phyloP scores from a whole-genome alignment of 2,113 vertebrate genomes.

The Serilophus lunatus region DNA sequence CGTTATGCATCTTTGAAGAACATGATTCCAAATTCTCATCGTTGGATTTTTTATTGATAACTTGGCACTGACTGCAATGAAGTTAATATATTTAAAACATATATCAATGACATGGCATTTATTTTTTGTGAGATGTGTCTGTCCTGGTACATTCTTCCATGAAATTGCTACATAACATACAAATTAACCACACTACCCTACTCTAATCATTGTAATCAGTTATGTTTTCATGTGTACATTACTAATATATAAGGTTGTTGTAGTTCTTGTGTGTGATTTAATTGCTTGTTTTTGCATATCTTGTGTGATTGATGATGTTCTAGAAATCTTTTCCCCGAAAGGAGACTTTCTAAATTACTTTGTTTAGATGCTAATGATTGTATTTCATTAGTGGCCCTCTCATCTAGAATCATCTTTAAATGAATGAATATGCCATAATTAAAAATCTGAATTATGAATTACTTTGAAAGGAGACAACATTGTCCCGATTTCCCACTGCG shows the following conservation, averaged over 20 bases:
- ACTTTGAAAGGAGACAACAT: conserved; percentile 97
- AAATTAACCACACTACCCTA: conserved; percentile 93
- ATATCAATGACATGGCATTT: conserved; percentile 50
- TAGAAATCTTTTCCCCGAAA: conserved; percentile 97
- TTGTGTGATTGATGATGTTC: conserved; percentile 97
- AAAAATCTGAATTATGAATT: conserved; percentile 99
- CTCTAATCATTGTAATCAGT: conserved; percentile 99
- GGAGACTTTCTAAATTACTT: conserved; percentile 99
- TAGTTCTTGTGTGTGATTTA: conserved; percentile 97
- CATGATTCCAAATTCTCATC: background rate
- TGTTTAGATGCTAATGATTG: conserved; percentile 99
- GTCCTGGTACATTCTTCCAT: conserved; percentile 76
- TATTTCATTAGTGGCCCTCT: conserved; percentile 99
- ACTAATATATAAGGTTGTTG: conserved; percentile 88
- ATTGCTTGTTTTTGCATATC: conserved; percentile 99
- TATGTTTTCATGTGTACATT: conserved; percentile 97
- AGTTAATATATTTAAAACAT: conserved; percentile 43
- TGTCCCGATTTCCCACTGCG: conserved; percentile 98
- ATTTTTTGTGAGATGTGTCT: conserved; percentile 67
- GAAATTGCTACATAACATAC: conserved; percentile 83
- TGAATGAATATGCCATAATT: conserved; percentile 99
- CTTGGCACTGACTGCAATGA: conserved; percentile 16
- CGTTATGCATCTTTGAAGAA: background rate
- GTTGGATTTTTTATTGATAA: conserved; percentile 30
- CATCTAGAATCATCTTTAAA: conserved; percentile 99